These are phyloP conservation scores for Argya squamiceps DNA, from an alignment of 2,797 vertebrate genomes.

Conservation along the genomic window DNA sequence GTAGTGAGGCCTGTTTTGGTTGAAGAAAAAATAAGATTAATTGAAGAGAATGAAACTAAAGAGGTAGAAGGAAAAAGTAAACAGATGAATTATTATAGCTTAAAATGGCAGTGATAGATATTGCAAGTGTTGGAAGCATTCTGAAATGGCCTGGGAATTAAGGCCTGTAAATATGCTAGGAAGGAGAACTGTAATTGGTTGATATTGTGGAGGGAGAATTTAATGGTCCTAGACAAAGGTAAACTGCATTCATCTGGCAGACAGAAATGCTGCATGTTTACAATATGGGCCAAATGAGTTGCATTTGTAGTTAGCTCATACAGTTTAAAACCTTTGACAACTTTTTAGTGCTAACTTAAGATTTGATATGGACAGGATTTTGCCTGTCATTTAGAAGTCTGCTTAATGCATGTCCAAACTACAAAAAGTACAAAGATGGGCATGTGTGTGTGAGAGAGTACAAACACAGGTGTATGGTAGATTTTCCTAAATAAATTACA, in stretches of 20 bases:
- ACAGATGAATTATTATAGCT: not conserved
- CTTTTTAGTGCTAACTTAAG: not conserved
- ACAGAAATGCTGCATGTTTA: not conserved
- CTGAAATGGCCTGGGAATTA: not conserved
- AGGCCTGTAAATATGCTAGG: not conserved
- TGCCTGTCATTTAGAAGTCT: not conserved
- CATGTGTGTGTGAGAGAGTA: accelerated
- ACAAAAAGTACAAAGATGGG: not conserved
- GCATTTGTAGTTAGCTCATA: not conserved
- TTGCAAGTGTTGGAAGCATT: not conserved
- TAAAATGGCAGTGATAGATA: not conserved
- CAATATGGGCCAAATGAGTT: not conserved
- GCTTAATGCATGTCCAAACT: not conserved
- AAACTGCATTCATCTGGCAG: not conserved
- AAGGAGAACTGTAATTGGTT: not conserved
- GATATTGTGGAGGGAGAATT: not conserved
- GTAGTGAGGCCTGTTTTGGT: not conserved
- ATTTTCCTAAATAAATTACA: not conserved
- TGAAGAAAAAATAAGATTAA: not conserved
- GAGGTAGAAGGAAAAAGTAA: not conserved
- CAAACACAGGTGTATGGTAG: not conserved
- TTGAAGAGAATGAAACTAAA: not conserved
- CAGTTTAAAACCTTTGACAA: not conserved
- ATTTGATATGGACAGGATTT: not conserved
- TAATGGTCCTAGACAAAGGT: not conserved